These are phyloP conservation scores for Sinhomidia bicolor DNA, from an alignment of 2,888 invertebrate genomes.

Conservation along the genomic window DNA sequence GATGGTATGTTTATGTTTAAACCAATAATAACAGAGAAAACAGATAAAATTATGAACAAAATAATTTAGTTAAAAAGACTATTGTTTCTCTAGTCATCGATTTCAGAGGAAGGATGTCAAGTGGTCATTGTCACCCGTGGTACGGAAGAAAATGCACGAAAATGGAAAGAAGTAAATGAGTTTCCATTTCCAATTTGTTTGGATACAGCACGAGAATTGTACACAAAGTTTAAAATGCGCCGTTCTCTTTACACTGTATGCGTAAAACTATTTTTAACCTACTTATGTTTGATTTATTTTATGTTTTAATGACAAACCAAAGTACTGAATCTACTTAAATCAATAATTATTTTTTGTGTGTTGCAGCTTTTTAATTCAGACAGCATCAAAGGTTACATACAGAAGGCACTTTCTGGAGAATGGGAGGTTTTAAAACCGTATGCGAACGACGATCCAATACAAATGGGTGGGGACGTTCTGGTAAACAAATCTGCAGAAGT, in stretches of 20 bases:
- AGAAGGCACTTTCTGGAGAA: conserved; percentile 65
- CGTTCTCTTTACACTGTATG: conserved; percentile 76
- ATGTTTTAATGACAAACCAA: too few species aligned
- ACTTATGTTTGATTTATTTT: not conserved
- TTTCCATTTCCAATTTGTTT: conserved; percentile 78
- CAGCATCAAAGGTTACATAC: conserved; percentile 75
- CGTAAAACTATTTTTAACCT: not conserved
- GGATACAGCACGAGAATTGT: conserved; percentile 77
- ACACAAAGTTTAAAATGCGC: conserved; percentile 77
- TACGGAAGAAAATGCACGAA: conserved; percentile 75
- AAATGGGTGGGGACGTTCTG: conserved; percentile 80
- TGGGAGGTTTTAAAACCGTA: conserved; percentile 69
- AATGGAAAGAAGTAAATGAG: conserved; percentile 79
- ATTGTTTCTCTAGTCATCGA: conserved; percentile 25
- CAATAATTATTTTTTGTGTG: not conserved
- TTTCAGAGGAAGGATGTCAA: conserved; percentile 72
- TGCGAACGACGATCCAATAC: conserved; percentile 79
- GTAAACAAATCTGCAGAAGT: conserved; percentile 68
- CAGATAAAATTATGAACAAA: too few species aligned
- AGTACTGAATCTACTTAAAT: too few species aligned
- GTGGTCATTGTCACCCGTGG: conserved; percentile 80
- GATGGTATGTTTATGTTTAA: conserved; percentile 16
- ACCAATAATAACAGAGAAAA: too few species aligned
- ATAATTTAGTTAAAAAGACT: too few species aligned
- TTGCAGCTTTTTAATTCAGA: conserved; percentile 43